These are phyloP conservation scores for Coregonus sp. DNA, from an alignment of 2,797 vertebrate genomes.

Conservation along the genomic window DNA sequence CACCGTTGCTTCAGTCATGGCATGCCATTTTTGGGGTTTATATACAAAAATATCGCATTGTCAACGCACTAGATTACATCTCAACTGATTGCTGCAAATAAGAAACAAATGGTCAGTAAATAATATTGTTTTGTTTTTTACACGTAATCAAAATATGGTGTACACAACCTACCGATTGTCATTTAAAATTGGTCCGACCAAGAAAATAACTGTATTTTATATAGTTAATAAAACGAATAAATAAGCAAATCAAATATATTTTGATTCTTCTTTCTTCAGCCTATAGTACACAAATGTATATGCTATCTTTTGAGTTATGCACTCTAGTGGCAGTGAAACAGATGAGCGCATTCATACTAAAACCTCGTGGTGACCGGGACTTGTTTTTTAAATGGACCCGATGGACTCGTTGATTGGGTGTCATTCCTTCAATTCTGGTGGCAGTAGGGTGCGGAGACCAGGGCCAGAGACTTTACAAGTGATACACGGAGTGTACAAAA, in stretches of 20 bases:
- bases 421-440: slow-evolving; percentile 2
- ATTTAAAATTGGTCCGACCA: neutral
- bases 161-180: neutral
- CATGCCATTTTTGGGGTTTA: neutral
- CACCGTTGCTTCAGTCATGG: neutral
- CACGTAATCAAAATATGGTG: neutral
- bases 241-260: neutral
- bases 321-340: slow-evolving; percentile 16
- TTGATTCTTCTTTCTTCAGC: neutral
- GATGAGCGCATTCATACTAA: slow-evolving; percentile 44
- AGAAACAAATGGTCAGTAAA: neutral
- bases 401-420: slow-evolving; percentile 75
- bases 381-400: slow-evolving; percentile 96
- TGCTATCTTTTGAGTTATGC: neutral
- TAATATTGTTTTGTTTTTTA: neutral
- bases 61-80: neutral
- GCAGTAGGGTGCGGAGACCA: neutral
- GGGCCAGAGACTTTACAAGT: neutral
- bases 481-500: neutral
- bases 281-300: no score
- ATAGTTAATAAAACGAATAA: neutral
- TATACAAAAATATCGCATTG: neutral
- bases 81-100: neutral
- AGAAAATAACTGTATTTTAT: slow-evolving; percentile 1
- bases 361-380: slow-evolving; percentile 80